Evolutionary conservation across 2,888 invertebrate species (phyloP).

Genomic region (Leptinotarsa rubiginosa): DNA sequence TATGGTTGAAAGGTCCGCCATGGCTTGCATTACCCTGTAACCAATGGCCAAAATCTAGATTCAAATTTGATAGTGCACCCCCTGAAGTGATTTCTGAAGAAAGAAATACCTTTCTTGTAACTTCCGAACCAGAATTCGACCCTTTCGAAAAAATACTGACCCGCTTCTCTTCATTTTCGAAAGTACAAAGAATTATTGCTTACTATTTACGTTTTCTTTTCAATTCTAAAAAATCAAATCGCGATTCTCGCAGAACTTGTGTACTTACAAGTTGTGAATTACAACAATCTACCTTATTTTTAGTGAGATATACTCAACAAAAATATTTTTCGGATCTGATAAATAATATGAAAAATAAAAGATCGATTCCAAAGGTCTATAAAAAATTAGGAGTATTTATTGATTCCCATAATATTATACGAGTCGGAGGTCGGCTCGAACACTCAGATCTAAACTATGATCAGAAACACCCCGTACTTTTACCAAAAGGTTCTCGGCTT

Average conservation of each 20-base stretch:
- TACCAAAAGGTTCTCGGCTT: no score
- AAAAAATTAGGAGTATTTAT: neutral
- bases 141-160: conserved; percentile 3
- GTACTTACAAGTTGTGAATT: no score
- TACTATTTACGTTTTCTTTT: neutral
- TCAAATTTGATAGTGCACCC: neutral
- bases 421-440: neutral
- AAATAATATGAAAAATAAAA: neutral
- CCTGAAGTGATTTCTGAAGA: neutral
- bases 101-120: neutral
- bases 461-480: no score
- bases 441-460: no score
- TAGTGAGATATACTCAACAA: no score
- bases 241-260: no score
- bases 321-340: neutral
- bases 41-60: neutral
- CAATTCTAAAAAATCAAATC: neutral
- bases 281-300: no score
- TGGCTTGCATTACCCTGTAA: neutral
- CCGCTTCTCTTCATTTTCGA: neutral
- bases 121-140: neutral
- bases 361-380: neutral
- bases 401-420: conserved; percentile 1
- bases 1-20: neutral
- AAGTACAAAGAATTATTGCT: conserved; percentile 1